These are phyloP conservation scores for Brachyistius frenatus DNA, from an alignment of 2,113 vertebrate genomes.

Conservation along the genomic window DNA sequence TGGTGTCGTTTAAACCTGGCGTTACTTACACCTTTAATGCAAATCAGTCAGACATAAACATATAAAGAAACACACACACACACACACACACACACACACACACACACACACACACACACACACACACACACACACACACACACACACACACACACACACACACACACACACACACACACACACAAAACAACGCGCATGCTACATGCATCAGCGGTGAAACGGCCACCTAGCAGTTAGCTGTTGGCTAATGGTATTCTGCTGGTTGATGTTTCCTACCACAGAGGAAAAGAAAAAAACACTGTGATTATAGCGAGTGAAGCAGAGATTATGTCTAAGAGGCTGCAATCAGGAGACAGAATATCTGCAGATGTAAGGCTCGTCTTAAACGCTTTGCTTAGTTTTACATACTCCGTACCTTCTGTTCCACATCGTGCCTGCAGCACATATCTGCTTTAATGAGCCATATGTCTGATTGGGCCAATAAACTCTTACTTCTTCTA, in stretches of 20 bases:
- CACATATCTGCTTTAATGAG: conserved; percentile 56
- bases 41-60: too few relatives aligned
- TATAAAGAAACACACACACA: not conserved
- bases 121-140: not conserved
- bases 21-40: too few relatives aligned
- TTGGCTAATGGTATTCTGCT: not conserved
- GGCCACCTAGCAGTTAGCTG: conserved; percentile 1
- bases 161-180: not conserved
- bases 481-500: conserved; percentile 5
- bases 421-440: conserved; percentile 49
- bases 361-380: conserved; percentile 41
- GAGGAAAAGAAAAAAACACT: not conserved
- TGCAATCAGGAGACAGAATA: conserved; percentile 43
- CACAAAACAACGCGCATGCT: not conserved
- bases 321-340: conserved; percentile 34
- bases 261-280: not conserved
- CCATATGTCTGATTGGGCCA: conserved; percentile 47
- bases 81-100: not conserved
- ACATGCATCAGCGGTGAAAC: not conserved
- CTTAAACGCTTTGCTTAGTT: conserved; percentile 50
- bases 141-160: not conserved
- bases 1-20: too few relatives aligned
- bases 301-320: conserved; percentile 26
- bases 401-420: conserved; percentile 57
- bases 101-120: not conserved